phyloP scores from a whole-genome alignment of 2,888 invertebrate genomes.

The Listrodromus nycthemerus region DNA sequence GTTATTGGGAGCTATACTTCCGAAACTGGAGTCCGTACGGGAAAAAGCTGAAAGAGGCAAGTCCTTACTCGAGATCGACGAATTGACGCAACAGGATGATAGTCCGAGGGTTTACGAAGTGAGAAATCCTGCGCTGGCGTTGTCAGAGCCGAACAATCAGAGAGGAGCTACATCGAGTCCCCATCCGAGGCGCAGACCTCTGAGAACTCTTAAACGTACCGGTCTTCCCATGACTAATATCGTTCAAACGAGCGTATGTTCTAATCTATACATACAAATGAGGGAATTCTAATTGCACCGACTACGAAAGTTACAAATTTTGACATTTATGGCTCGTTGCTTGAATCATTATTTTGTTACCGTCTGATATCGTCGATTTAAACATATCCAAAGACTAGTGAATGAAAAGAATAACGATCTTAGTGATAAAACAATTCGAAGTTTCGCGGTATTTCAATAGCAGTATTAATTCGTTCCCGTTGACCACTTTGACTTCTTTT shows the following conservation, averaged over 20 bases:
- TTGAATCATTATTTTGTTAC: not conserved
- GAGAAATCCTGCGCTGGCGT: slow-evolving; percentile 78
- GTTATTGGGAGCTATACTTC: slow-evolving; percentile 91
- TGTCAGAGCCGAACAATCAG: slow-evolving; percentile 81
- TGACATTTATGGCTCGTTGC: slow-evolving; percentile 18
- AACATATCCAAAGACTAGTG: not conserved
- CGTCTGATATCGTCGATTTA: not conserved
- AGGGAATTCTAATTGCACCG: slow-evolving; percentile 76
- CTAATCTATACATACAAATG: slow-evolving; percentile 81
- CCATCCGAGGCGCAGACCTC: slow-evolving; percentile 71
- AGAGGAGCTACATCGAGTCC: slow-evolving; percentile 79
- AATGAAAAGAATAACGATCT: slow-evolving; percentile 16
- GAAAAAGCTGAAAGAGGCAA: slow-evolving; percentile 80
- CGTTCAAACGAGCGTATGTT: slow-evolving; percentile 79
- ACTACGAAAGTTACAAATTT: slow-evolving; percentile 14
- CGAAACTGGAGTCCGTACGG: slow-evolving; percentile 87
- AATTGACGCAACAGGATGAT: slow-evolving; percentile 70
- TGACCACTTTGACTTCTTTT: slow-evolving; percentile 10
- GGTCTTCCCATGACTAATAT: slow-evolving; percentile 80
- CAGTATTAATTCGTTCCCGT: slow-evolving; percentile 59
- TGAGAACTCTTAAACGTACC: slow-evolving; percentile 77
- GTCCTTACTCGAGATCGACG: slow-evolving; percentile 73
- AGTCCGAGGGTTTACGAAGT: slow-evolving; percentile 67
- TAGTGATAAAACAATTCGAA: slow-evolving; percentile 10
- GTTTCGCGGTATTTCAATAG: slow-evolving; percentile 35